Conservation (phyloP, 2,113 vertebrate genomes). For the Tenrec ecaudatus region DNA sequence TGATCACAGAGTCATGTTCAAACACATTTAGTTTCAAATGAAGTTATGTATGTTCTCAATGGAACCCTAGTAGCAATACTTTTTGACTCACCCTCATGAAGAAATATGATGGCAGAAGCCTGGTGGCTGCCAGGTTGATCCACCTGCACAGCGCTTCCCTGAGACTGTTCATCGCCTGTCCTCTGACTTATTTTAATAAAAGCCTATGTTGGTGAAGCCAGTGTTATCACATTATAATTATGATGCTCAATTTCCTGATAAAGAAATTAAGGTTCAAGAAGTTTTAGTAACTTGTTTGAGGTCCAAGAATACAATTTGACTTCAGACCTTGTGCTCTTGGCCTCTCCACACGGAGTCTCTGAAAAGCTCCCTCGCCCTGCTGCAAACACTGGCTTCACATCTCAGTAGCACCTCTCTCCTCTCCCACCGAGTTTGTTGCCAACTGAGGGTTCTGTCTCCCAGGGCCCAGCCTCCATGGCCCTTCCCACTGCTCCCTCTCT, state of each 20-base stretch:
- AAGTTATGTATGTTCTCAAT: no score
- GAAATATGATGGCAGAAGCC: not conserved
- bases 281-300: constrained; percentile 1
- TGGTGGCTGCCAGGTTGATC: not conserved
- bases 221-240: not conserved
- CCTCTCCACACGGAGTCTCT: not conserved
- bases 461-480: not conserved
- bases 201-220: not conserved
- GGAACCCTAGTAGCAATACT: no score
- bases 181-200: constrained; percentile 11
- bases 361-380: not conserved
- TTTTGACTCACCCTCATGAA: no score
- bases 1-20: no score
- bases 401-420: not conserved
- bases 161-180: not conserved
- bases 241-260: constrained; percentile 8
- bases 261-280: constrained; percentile 39
- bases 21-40: no score
- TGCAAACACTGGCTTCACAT: not conserved
- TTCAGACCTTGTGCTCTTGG: not conserved
- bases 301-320: constrained; percentile 1
- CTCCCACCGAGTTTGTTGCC: not conserved
- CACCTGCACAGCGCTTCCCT: not conserved
- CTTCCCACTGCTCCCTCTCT: not conserved
- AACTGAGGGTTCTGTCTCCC: not conserved